Base-by-base conservation (phyloP, 2,888 invertebrate species). In the Platynereis dumerilii region DNA sequence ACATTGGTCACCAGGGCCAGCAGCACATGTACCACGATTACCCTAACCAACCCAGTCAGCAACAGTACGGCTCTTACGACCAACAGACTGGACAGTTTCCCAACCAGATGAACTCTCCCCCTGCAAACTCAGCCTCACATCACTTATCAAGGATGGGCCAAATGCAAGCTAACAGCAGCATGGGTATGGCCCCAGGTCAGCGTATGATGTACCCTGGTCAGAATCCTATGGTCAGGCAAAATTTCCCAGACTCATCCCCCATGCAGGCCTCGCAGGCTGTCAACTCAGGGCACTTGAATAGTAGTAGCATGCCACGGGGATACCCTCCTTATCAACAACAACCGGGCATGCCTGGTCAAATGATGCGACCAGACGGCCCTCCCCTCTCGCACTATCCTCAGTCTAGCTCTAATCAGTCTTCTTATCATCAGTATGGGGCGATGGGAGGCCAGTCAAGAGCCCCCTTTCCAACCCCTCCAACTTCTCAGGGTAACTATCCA, bases 1-100 rank as follows among this genome's bases (percentile, higher is more conserved):
- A 65, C 27, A 34, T 34, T 5, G 34, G 52, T 59, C 34, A 34
- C 7, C 34, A 34, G 12, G 34, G 52, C 42, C 34, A 34, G 34
- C 34, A 34, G 12, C 34, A 12, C 34, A 34, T 34, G 5, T 34
- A 34, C 34, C 34, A 34, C 34, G 34, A 34, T 34, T 34, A 34
- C 5, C 48, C 48, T 22, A 48, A 48, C 48, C 48, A 48, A 48
- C 48, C 48, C 5, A 48, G 68, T 22, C 75, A 75, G 63, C 71
- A 75, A 65, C 66, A 72, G 10, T 78, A 77, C 44, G 74, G 71
- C 54, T 75, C 76, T 45, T 76, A 76, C 69, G 69, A 71, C 67
- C 48, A 48, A 22, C 48, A 48, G 48, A 48, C 17, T 10, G 26
- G 28, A 55, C 61, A 61, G 39, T 61, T 39, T 42, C 61, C 55